These are phyloP conservation scores for Trinorchestia longiramus DNA, from an alignment of 1,140 invertebrate genomes.

Conservation along the genomic window DNA sequence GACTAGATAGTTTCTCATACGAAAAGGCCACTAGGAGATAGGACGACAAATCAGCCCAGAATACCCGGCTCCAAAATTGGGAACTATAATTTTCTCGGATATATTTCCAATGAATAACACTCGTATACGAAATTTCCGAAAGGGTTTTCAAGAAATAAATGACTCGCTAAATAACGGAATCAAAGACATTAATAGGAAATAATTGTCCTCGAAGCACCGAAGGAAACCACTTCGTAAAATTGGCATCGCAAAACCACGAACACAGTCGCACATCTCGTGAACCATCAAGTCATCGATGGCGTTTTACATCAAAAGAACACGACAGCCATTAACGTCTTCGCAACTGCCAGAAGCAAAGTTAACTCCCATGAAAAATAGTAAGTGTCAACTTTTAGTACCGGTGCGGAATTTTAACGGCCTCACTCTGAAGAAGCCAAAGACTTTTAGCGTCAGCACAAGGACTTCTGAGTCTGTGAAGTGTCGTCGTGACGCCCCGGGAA, in stretches of 20 bases:
- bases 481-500: neutral
- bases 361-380: constrained; percentile 32
- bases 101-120: too few relatives aligned
- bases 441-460: neutral
- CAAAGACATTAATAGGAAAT: too few relatives aligned
- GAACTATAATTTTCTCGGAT: too few relatives aligned
- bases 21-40: too few relatives aligned
- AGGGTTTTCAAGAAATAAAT: too few relatives aligned
- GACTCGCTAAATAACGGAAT: too few relatives aligned
- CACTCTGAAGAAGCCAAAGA: neutral
- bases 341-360: neutral
- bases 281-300: constrained; percentile 6
- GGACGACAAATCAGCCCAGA: too few relatives aligned
- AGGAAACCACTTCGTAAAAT: neutral
- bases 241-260: neutral
- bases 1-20: too few relatives aligned
- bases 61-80: too few relatives aligned
- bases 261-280: neutral
- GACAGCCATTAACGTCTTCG: constrained; percentile 11
- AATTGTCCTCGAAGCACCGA: too few relatives aligned
- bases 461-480: constrained; percentile 13
- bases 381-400: constrained; percentile 6
- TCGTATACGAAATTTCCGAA: too few relatives aligned
- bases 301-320: neutral
- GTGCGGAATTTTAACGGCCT: constrained; percentile 16